These are phyloP conservation scores for Pseudomyrmex flavicornis DNA, from an alignment of 1,140 invertebrate species.

Conservation along the genomic window DNA sequence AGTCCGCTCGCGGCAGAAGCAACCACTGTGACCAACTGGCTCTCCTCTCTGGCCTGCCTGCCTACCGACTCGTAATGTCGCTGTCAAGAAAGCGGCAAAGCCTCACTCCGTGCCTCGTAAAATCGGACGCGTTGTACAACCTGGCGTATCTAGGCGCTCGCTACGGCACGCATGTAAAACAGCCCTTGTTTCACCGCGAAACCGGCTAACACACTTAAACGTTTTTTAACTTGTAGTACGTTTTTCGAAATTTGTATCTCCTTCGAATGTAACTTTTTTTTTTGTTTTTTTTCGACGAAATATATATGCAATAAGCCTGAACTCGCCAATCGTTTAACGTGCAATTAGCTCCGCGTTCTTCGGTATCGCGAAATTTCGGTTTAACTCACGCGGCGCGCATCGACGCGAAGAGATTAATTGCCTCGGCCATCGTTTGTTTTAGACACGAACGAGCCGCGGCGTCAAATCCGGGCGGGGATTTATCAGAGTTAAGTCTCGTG, in stretches of 20 bases:
- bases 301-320: background rate
- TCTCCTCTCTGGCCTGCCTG: slow-evolving; percentile 57
- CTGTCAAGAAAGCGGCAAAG: slow-evolving; percentile 82
- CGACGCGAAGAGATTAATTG: slow-evolving; percentile 41
- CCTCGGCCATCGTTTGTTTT: slow-evolving; percentile 33
- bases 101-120: slow-evolving; percentile 78
- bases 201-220: background rate
- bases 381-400: slow-evolving; percentile 2
- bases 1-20: slow-evolving; percentile 74
- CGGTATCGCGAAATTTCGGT: slow-evolving; percentile 29
- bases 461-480: slow-evolving; percentile 53
- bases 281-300: background rate
- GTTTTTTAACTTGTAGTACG: background rate
- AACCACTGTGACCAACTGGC: slow-evolving; percentile 82
- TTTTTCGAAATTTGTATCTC: background rate
- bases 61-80: slow-evolving; percentile 78
- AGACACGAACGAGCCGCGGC: slow-evolving; percentile 37
- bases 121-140: slow-evolving; percentile 68
- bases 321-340: slow-evolving; percentile 34
- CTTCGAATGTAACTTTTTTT: background rate
- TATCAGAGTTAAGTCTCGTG: slow-evolving; percentile 56
- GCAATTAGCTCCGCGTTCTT: slow-evolving; percentile 46
- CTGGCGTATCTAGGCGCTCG: slow-evolving; percentile 46
- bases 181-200: background rate
- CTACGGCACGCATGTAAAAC: slow-evolving; percentile 19